These are phyloP conservation scores for Mus spicilegus DNA, from an alignment of 2,113 vertebrate genomes.

Conservation along the genomic window DNA sequence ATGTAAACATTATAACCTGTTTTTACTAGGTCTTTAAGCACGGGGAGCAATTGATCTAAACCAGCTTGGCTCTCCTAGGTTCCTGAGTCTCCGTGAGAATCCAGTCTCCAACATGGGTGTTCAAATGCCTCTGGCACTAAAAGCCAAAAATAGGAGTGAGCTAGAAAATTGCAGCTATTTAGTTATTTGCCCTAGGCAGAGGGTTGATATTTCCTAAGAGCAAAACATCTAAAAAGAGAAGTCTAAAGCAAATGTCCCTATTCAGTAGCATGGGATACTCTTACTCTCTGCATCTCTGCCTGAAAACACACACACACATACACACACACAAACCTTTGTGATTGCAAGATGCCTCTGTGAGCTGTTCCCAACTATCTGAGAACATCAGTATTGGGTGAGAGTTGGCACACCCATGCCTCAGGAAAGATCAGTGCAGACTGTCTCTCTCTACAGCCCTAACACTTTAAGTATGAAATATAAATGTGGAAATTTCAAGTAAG, in stretches of 20 bases:
- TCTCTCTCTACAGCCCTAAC: constrained; percentile 64
- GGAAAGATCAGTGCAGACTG: constrained; percentile 58
- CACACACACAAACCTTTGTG: not conserved
- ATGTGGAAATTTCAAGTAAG: constrained; percentile 75
- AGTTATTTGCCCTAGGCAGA: constrained; percentile 78
- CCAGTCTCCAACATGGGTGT: constrained; percentile 83
- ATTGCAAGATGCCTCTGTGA: constrained; percentile 22
- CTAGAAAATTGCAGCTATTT: constrained; percentile 79
- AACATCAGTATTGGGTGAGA: constrained; percentile 7
- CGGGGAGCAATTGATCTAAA: constrained; percentile 87
- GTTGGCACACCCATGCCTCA: constrained; percentile 43
- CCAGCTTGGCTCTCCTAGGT: constrained; percentile 78
- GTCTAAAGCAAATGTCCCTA: constrained; percentile 67
- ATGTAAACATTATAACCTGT: constrained; percentile 89
- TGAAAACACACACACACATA: not conserved
- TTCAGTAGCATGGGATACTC: constrained; percentile 47
- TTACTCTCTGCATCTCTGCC: not conserved
- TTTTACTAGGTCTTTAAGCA: constrained; percentile 89
- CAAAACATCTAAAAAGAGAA: constrained; percentile 75
- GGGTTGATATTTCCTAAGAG: constrained; percentile 82
- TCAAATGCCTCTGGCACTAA: constrained; percentile 78
- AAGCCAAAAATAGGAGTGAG: constrained; percentile 80
- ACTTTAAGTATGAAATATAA: constrained; percentile 74
- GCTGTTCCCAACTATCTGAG: constrained; percentile 49
- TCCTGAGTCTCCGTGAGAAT: constrained; percentile 78